These are phyloP conservation scores for Leptogaster cylindrica DNA, from an alignment of 2,888 invertebrate genomes.

Conservation along the genomic window DNA sequence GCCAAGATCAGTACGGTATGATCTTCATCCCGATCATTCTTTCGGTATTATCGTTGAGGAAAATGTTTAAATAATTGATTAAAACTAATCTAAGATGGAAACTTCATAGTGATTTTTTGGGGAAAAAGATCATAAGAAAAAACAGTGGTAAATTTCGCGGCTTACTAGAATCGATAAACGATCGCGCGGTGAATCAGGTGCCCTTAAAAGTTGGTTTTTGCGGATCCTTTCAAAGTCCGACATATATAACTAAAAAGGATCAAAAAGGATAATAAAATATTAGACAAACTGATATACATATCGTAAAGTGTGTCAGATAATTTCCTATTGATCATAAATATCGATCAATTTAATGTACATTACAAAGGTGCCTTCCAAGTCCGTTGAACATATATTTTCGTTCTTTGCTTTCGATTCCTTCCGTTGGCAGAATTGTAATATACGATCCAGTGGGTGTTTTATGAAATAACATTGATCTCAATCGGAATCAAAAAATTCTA, in stretches of 20 bases:
- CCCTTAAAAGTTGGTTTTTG: too few relatives aligned
- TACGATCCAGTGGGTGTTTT: constrained; percentile 34
- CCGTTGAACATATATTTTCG: constrained; percentile 21
- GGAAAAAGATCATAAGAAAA: too few relatives aligned
- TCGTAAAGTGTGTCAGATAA: constrained; percentile 41
- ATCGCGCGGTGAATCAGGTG: too few relatives aligned
- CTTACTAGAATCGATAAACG: too few relatives aligned
- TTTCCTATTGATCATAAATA: constrained; percentile 41
- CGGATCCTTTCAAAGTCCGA: too few relatives aligned
- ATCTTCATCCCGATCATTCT: constrained; percentile 14
- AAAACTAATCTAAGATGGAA: too few relatives aligned
- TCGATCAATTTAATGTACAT: constrained; percentile 33
- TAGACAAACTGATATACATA: constrained; percentile 27
- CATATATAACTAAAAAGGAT: too few relatives aligned
- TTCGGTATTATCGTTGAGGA: constrained; percentile 11
- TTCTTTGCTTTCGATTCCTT: constrained; percentile 20
- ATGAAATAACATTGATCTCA: constrained; percentile 37
- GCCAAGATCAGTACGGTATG: constrained; percentile 36
- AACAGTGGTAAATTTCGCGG: too few relatives aligned
- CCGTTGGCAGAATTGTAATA: constrained; percentile 31
- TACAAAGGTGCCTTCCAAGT: constrained; percentile 9
- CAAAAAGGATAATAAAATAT: too few relatives aligned
- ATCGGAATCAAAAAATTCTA: constrained; percentile 37
- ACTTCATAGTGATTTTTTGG: too few relatives aligned
- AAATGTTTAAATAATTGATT: constrained; percentile 8